Evolutionary conservation across 92 coral and sea anemone species (phyloP), one percentile per base, ranked within the genome.

Genomic region (Palythoa caribaeorum): DNA sequence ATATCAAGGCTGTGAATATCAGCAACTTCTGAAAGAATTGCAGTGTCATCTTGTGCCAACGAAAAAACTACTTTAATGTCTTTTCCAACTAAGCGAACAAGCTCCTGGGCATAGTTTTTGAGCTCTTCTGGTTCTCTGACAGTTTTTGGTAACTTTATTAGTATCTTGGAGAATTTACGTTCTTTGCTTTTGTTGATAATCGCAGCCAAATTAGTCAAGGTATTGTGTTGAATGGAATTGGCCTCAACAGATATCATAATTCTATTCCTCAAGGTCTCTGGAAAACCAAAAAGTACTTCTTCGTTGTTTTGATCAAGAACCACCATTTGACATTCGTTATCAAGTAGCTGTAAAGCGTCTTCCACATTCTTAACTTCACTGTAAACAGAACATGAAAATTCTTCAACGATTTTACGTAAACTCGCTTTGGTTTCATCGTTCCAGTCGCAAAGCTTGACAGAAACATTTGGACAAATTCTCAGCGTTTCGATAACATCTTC

Each of bases 1-100:
- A 90, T 73, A 8, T 78, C 90, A 36, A 85, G 89, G 73, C 19
- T 14, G 21, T 90, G 92, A 19, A 90, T 72, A 38, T 84, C 76
- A 6, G 40, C 73, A 53, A 89, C 77, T 63, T 80, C 81, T 3
- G 92, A 37, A 73, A 19, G 81, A 16, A 16, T 63, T 19, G 52
- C 75, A 62, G 37, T n/a, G 20, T 77, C 60, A 54, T 50, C 73
- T 52, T 76, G 16, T 3, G 36, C 7, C 1, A 77, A 53, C 13
- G 89, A 76, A 12, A 84, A 14, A 28, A 39, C 53, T 10, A 89
- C 15, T 70, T 39, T 89, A 9, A 68, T 79, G 15, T 89, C 89
- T 50, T 51, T 71, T 50, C 89, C 63, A 5, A 88, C 44, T 62
- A 35, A 38, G 50, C 50, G 69, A 47, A 70, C 77, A 2, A 89